phyloP scores from a whole-genome alignment of 2,888 invertebrate species.

The Erebia ligea region DNA sequence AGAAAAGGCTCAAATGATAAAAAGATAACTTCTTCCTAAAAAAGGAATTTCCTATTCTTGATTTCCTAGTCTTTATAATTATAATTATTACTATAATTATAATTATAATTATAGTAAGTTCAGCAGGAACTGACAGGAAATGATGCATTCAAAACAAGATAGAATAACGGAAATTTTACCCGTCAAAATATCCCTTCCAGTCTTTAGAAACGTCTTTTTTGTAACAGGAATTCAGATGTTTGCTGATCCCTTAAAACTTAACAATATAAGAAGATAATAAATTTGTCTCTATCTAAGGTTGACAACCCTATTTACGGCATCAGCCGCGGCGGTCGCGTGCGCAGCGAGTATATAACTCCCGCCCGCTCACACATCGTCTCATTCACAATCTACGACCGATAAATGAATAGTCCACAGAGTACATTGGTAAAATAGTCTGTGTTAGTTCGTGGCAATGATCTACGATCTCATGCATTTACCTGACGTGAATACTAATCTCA shows the following conservation, averaged over 20 bases:
- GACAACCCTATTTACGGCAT: conserved; percentile 14
- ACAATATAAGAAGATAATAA: background rate
- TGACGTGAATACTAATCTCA: conserved; percentile 62
- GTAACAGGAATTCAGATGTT: background rate
- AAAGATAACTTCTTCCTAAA: too few relatives aligned
- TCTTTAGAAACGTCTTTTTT: background rate
- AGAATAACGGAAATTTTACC: too few relatives aligned
- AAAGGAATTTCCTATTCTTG: too few relatives aligned
- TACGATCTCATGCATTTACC: conserved; percentile 74
- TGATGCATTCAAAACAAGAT: too few relatives aligned
- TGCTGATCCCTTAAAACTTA: background rate
- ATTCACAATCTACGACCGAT: conserved; percentile 70
- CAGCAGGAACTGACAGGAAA: too few relatives aligned
- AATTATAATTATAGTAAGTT: too few relatives aligned
- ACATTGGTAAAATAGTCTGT: conserved; percentile 48
- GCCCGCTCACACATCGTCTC: conserved; percentile 50
- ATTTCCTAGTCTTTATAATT: too few relatives aligned
- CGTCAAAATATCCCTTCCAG: too few relatives aligned
- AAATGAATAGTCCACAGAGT: conserved; percentile 55
- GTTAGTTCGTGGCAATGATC: conserved; percentile 79
- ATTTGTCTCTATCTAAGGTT: background rate
- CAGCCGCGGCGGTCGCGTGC: conserved; percentile 53
- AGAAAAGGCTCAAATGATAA: too few relatives aligned
- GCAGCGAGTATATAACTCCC: conserved; percentile 63
- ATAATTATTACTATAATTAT: too few relatives aligned